A percentile compares a stretch with the other conserved stretches of the same genome.
Evolutionary conservation across 2,113 vertebrate genomes (phyloP).

Genomic region (Camelus bactrianus): DNA sequence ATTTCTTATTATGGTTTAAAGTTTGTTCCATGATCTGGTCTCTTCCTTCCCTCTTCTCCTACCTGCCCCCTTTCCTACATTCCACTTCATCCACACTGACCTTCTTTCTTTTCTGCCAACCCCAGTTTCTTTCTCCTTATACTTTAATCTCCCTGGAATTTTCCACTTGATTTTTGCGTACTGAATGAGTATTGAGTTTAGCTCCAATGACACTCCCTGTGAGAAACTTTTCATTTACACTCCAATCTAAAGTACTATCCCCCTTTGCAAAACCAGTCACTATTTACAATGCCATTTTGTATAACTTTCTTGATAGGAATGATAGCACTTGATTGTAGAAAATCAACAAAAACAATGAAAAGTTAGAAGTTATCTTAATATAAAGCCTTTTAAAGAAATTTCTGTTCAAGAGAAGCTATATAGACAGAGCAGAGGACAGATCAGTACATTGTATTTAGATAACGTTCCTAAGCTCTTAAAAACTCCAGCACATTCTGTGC

Average conservation of each 20-base stretch:
- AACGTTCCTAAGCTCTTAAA: background rate
- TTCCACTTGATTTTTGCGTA: background rate
- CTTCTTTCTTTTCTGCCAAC: background rate
- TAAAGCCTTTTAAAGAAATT: background rate
- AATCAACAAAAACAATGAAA: background rate
- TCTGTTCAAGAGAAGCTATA: background rate
- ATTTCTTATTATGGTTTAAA: background rate
- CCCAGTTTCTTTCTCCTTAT: background rate
- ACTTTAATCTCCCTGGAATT: background rate
- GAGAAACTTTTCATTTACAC: background rate
- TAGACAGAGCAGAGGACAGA: background rate
- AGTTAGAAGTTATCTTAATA: background rate
- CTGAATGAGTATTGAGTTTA: background rate
- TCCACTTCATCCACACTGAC: background rate
- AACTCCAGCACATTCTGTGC: background rate
- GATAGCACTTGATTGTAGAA: background rate
- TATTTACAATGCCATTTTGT: background rate
- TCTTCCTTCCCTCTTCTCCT: background rate
- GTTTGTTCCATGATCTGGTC: background rate
- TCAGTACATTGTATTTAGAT: background rate
- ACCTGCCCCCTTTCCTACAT: background rate
- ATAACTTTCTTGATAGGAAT: slow-evolving; percentile 2
- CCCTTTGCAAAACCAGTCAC: background rate
- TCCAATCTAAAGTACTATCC: background rate
- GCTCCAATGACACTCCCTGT: background rate